Evolutionary conservation across 2,888 invertebrate species (phyloP).

Genomic region (Cryptocephalus moraei): DNA sequence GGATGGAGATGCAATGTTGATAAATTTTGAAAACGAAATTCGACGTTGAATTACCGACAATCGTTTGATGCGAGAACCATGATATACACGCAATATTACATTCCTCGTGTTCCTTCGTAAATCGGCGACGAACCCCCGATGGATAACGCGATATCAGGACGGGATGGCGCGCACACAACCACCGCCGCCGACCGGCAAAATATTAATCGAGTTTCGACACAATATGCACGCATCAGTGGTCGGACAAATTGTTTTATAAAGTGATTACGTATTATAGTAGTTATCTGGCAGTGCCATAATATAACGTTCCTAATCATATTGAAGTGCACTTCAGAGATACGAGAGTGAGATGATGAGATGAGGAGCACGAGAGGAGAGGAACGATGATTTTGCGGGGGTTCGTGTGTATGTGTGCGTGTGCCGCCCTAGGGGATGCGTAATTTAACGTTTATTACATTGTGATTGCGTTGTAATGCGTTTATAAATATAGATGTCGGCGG

Average conservation of each 20-base stretch:
- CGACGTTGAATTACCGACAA: no score
- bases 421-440: conserved; percentile 15
- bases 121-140: no score
- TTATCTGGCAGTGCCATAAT: conserved; percentile 35
- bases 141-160: no score
- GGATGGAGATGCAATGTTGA: no score
- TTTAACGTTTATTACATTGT: conserved; percentile 18
- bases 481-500: conserved; percentile 13
- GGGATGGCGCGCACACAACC: no score
- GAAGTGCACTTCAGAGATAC: conserved; percentile 28
- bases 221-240: conserved; percentile 58
- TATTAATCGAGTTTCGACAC: conserved; percentile 41
- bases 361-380: background rate
- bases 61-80: no score
- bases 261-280: conserved; percentile 58
- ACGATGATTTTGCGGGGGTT: background rate
- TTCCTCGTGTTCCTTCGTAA: no score
- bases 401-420: conserved; percentile 13
- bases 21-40: no score
- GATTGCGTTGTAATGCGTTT: conserved; percentile 17
- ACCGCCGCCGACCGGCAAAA: conserved; percentile 33
- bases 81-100: no score
- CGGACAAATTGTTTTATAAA: conserved; percentile 72
- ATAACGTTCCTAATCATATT: conserved; percentile 28
- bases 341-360: conserved; percentile 5